Evolutionary conservation across 2,797 vertebrate species (phyloP), one percentile per base, ranked within the genome.

Genomic region (Darevskia nairensis): DNA sequence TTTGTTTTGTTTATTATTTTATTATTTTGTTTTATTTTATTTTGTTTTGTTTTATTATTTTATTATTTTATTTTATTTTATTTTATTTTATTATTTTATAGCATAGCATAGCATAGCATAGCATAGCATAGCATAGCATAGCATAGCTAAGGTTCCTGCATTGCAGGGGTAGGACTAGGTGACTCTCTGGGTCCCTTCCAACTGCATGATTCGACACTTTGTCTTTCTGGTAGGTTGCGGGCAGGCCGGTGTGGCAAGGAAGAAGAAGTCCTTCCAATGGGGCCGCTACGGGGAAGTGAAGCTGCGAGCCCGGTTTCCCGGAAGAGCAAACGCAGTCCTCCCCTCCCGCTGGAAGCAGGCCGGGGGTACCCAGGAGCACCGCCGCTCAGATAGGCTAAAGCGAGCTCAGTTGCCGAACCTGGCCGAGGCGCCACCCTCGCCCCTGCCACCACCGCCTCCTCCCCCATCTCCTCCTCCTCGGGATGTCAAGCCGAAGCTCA

Each of bases 361-460:
- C 5, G 10, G 1, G 0, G 10, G 0, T 0, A 0, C 13, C 4
- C 15, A 23, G 11, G 78, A 66, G 2, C 32, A 41, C 0, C 88
- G 78, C 27, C 27, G 21, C n/a, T 86, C 88, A 0, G 25, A 69
- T 35, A 68, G 83, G 71, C 59, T 85, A 25, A 41, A 2, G n/a
- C 74, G 10, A 35, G 9, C 8, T 6, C 15, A 19, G 4, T 7
- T 64, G 4, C 3, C 41, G 8, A 15, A 7, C 10, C 9, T 0
- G 8, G 23, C 32, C 3, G 19, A 71, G 19, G 10, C 21, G 1
- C 9, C 19, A 2, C 39, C 64, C 8, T 23, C 41, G 3, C 23
- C 19, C 0, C 8, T 29, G 2, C 8, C 44, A 1, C 82, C 19
- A 0, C 41, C 64, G 19, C 13, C 25, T 2, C 29, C 29, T 59